phyloP scores from a whole-genome alignment of 1,140 invertebrate genomes.

The Leptinotarsa texana region DNA sequence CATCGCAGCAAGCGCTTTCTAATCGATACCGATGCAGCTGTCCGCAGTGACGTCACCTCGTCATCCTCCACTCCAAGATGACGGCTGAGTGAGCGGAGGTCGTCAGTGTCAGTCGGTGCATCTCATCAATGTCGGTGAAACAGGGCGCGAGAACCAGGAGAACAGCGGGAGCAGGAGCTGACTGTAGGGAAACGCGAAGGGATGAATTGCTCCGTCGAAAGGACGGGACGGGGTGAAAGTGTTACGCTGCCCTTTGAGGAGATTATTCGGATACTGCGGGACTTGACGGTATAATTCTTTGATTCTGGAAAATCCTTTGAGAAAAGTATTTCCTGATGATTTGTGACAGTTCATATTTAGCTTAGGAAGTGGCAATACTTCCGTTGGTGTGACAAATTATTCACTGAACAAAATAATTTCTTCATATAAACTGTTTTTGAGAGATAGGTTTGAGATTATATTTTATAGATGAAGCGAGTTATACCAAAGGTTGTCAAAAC shows the following conservation, averaged over 20 bases:
- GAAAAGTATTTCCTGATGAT: too few species aligned
- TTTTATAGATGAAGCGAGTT: too few species aligned
- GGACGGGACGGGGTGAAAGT: constrained; percentile 12
- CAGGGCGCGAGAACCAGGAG: constrained; percentile 21
- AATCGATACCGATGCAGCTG: constrained; percentile 50
- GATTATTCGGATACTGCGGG: background rate
- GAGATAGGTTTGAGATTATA: too few species aligned
- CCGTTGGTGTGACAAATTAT: too few species aligned
- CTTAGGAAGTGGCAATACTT: too few species aligned
- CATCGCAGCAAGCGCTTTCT: constrained; percentile 31
- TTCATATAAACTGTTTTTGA: too few species aligned
- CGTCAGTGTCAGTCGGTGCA: constrained; percentile 34
- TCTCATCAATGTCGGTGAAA: constrained; percentile 26
- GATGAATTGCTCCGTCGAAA: background rate
- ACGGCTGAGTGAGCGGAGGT: constrained; percentile 32
- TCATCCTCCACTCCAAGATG: constrained; percentile 38
- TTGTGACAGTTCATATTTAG: too few species aligned
- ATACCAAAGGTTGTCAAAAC: too few species aligned
- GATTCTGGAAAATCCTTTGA: too few species aligned
- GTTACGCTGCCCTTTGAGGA: background rate
- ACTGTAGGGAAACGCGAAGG: constrained; percentile 7
- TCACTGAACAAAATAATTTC: too few species aligned
- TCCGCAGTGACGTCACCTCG: constrained; percentile 50
- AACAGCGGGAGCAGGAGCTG: background rate
- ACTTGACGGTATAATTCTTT: background rate